Base-by-base conservation (phyloP, 1,140 invertebrate species). In the Ceratina australensis region DNA sequence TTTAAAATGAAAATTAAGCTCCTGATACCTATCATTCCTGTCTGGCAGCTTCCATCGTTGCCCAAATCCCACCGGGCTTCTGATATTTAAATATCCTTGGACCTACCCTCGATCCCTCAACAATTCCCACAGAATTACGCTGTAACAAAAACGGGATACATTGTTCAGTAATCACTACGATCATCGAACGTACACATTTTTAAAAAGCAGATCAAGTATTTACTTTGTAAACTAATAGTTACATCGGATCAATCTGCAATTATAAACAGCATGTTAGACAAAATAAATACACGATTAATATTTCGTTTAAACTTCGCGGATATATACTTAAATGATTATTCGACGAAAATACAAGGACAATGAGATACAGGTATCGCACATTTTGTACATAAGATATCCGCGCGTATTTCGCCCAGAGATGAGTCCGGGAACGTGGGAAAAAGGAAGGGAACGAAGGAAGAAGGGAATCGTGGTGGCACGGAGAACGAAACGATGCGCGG, bases 401-500 rank as follows among this genome's bases (percentile, higher is more conserved):
- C 10, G 10, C 18, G 64, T 68, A 61, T 77, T 77, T 77, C 26
- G 74, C 60, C 26, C 22, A 28, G 60, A 47, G 13, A n/a, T 26
- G 68, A 59, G 47, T 7, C 13, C 42, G 22, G 26, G 26, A 59
- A 71, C 28, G 24, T 28, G 56, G 28, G 20, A 42, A 20, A 54
- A 52, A 24, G 22, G 22, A 57, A 26, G 28, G 49, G 60, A 63
- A 42, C 42, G 26, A 18, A 54, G 15, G 28, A 52, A n/a, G 4
- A 47, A 72, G 63, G 13, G 64, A 66, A 67, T 74, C 83, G 81
- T 78, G 85, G 85, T 82, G 86, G 87, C 86, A 87, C 86, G 87
- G 87, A 89, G 86, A 90, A 90, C 86, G 88, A 89, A 92, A 91
- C 90, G 90, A 91, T 84, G 89, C 89, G 88, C 90, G 88, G 88